Conservation (phyloP, 1,140 invertebrate genomes). For the Pseudachorutes palmiensis region DNA sequence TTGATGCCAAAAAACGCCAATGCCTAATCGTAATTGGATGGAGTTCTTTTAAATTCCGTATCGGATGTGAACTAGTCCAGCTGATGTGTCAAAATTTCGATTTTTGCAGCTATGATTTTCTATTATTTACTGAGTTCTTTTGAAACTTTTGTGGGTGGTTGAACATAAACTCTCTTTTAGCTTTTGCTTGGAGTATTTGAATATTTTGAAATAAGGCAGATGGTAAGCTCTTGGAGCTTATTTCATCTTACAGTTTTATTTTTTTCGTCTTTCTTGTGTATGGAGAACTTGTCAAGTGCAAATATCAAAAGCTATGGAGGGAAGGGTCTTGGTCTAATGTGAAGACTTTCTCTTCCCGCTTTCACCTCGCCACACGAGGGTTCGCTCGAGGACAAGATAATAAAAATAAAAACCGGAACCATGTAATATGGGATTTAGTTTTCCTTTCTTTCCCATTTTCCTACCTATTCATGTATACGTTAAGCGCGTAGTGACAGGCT, state of each 20-base stretch:
- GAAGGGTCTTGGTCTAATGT: background rate
- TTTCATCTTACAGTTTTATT: background rate
- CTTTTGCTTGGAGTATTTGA: background rate
- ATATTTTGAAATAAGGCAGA: constrained; percentile 6
- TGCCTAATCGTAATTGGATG: too few species aligned
- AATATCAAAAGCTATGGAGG: background rate
- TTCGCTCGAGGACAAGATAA: background rate
- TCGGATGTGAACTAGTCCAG: too few species aligned
- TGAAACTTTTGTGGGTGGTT: background rate
- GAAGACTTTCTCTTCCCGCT: constrained; percentile 9
- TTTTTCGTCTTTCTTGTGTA: background rate
- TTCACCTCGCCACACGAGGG: constrained; percentile 4
- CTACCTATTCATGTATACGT: background rate
- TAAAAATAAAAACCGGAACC: constrained; percentile 1
- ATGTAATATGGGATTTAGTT: constrained; percentile 10
- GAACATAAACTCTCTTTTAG: background rate
- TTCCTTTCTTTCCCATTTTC: background rate
- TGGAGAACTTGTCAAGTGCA: constrained; percentile 5
- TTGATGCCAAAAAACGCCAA: too few species aligned
- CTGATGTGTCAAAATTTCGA: too few species aligned
- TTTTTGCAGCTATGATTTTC: too few species aligned
- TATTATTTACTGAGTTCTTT: background rate
- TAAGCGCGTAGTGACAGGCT: background rate
- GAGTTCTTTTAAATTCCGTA: too few species aligned
- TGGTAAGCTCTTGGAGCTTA: background rate